Evolutionary conservation across 1,140 invertebrate species (phyloP), one percentile per base, ranked within the genome.

Genomic region (Whitmania pigra): DNA sequence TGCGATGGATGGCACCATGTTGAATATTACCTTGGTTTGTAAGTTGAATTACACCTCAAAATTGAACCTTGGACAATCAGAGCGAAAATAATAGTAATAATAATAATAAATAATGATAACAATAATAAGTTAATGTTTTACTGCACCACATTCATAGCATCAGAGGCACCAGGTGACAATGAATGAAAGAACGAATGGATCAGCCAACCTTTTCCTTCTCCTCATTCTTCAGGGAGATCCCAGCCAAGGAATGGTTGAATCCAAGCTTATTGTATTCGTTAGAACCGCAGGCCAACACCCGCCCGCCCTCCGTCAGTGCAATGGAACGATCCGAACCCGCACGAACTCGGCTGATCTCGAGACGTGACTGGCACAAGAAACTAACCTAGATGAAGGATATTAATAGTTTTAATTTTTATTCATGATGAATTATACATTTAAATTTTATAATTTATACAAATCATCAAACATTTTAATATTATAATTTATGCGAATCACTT

Each of bases 241-340:
- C 80, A 13, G 77, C 77, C 17, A 78, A 78, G 71, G 77, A 74
- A 40, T 76, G 77, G 72, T 85, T 84, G 43, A 90, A 82, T 40
- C 88, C 89, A 0, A 90, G 81, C 80, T 88, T 89, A 77, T 89
- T 90, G 76, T 86, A 81, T 71, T 85, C 83, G 79, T 91, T 91
- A 60, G 82, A 86, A 27, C 89, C 89, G 80, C 87, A 88, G 17
- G 86, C 87, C 49, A 88, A 83, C 22, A 90, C 75, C 25, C 82
- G 81, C 13, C 88, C 88, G 76, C 83, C 84, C 63, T 83, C 78
- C 20, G 88, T 87, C 7, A 90, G 78, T 15, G 89, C 80, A 54
- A 87, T 85, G 0, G 87, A 87, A 13, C 84, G 85, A 76, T 90
- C 86, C 0, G 82, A 80, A 0, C 88, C 88, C 75, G 79, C 79